Conservation (phyloP, 37 sponge, comb jelly and placozoan genomes). For the Ephydatia muelleri region DNA sequence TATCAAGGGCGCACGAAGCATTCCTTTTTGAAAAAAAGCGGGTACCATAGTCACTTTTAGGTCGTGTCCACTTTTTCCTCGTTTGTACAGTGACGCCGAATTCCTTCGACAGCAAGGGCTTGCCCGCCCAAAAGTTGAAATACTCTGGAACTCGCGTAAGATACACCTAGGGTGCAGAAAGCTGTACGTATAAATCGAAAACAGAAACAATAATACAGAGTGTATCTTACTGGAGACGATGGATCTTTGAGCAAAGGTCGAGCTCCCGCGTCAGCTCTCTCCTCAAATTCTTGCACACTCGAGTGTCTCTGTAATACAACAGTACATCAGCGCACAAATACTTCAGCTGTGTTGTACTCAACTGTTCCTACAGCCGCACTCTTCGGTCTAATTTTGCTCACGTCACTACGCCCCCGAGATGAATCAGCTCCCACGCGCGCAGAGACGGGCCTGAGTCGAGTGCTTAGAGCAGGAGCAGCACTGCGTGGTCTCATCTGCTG, state of each 20-base stretch:
- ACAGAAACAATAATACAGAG: background rate
- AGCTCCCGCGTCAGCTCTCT: background rate
- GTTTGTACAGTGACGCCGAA: slow-evolving; percentile 32
- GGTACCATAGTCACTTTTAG: slow-evolving; percentile 73
- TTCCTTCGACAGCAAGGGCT: slow-evolving; percentile 53
- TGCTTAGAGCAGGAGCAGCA: background rate
- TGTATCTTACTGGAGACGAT: slow-evolving; percentile 9
- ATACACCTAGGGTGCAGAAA: slow-evolving; percentile 17
- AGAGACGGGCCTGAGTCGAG: background rate
- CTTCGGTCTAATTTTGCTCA: slow-evolving; percentile 26
- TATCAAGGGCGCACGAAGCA: background rate
- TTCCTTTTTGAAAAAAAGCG: background rate
- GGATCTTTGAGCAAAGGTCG: slow-evolving; percentile 8
- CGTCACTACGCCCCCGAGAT: background rate
- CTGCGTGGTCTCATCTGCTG: background rate
- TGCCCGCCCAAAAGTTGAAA: slow-evolving; percentile 76
- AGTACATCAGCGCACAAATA: no score
- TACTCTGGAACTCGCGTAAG: slow-evolving; percentile 68
- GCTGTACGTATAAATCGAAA: background rate
- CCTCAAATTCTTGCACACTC: slow-evolving; percentile 20
- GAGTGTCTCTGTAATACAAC: background rate
- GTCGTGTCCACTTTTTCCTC: slow-evolving; percentile 64
- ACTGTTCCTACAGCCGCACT: slow-evolving; percentile 44
- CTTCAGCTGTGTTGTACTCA: background rate
- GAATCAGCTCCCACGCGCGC: background rate